These are phyloP conservation scores for Psix sp. DNA, from an alignment of 1,140 invertebrate genomes.

Conservation along the genomic window DNA sequence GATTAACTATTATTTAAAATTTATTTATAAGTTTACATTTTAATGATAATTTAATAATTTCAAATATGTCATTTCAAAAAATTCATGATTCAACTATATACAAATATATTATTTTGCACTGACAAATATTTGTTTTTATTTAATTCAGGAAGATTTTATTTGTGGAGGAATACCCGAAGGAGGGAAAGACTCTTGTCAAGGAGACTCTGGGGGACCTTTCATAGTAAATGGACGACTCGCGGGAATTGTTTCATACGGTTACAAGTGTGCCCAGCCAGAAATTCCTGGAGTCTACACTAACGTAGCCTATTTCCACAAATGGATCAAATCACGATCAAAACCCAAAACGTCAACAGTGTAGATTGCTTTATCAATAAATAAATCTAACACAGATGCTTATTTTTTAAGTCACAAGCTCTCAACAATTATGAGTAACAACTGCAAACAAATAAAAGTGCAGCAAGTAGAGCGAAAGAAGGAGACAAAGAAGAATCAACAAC, in stretches of 20 bases:
- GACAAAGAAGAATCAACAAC: too few relatives aligned
- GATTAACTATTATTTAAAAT: too few relatives aligned
- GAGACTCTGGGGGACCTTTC: constrained; percentile 49
- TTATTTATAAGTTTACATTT: too few relatives aligned
- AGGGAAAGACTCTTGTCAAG: constrained; percentile 50
- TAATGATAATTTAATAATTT: too few relatives aligned
- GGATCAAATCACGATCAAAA: constrained; percentile 14
- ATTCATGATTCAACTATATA: too few relatives aligned
- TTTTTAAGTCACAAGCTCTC: too few relatives aligned
- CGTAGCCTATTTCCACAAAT: constrained; percentile 25
- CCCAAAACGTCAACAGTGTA: neutral
- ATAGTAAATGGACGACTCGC: constrained; percentile 24
- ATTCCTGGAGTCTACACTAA: constrained; percentile 43
- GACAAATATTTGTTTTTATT: neutral
- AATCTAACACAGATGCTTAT: too few relatives aligned
- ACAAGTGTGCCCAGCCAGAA: constrained; percentile 16
- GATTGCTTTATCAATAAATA: too few relatives aligned
- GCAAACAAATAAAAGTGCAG: too few relatives aligned
- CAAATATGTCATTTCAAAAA: too few relatives aligned
- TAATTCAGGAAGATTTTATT: constrained; percentile 28
- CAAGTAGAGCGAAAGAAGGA: too few relatives aligned
- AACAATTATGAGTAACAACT: too few relatives aligned
- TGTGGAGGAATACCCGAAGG: constrained; percentile 42
- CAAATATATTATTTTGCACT: neutral
- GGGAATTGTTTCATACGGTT: constrained; percentile 41